Base-by-base conservation (phyloP, 2,113 vertebrate genomes). In the Pipra filicauda region DNA sequence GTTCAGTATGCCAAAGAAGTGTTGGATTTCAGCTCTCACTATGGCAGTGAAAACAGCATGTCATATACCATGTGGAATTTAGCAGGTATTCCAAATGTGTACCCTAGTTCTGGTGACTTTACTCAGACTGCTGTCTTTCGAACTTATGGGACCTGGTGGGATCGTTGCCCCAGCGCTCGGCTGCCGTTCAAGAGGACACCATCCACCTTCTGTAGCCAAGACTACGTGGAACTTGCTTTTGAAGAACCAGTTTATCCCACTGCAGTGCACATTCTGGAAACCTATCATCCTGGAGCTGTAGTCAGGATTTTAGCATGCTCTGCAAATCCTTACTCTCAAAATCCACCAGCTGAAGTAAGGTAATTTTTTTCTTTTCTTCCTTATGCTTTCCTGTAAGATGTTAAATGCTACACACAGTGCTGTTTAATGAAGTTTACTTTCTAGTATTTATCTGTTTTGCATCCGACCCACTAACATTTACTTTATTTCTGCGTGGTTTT, bases 11-110 rank as follows among this genome's bases (percentile, higher is more conserved):
- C 99, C 97, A 99, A 99, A 98, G 99, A 99, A 97, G 99, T 99
- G 90, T 88, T 99, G 95, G 99, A 99, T 98, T 99, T 99, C 98
- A 99, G 99, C 96, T 99, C 99, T 71, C 99, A 99, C 97, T 99
- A 99, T 69, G 99, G 99, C 78, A 99, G 99, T 91, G 99, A 99
- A 94, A 99, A 99, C 82, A 99, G 99, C 97, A 99, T 99, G 99
- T 99, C 99, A 0, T 99, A 99, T 48, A 99, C 99, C 76, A 99
- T 99, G 99, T 99, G 99, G 99, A 99, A 99, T 97, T 97, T 99
- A 97, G 99, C 99, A 5, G 99, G 99, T 44, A 98, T 98, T 61
- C 99, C 99, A 54, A 99, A 99, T 1, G 99, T 99, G 57, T 99
- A 99, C 96, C 99, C 99, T 35, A 99, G 99, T 97, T 99, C 99